Percentiles rank a stretch among this genome's conserved stretches.
Conservation (phyloP, 2,113 vertebrate species). For the Drymodes brunneopygia region DNA sequence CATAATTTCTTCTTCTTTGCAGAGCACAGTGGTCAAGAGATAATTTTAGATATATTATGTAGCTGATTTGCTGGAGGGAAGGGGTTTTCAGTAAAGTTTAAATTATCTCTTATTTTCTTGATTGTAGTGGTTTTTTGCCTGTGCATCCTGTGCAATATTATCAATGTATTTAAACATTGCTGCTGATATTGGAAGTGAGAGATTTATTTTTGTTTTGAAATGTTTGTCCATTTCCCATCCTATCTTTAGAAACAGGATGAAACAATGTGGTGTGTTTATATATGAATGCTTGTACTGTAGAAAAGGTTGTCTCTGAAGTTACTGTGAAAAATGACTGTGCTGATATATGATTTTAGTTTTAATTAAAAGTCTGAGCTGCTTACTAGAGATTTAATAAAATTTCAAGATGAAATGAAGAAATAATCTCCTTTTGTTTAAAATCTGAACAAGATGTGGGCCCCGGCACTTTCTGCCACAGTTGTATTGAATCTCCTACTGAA, state of each 20-base stretch:
- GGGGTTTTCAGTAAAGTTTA: not conserved
- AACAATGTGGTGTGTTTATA: not conserved
- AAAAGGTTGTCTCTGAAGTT: not conserved
- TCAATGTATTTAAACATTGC: not conserved
- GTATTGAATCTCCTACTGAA: not conserved
- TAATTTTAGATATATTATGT: not conserved
- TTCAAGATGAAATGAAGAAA: not conserved
- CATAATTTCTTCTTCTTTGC: not conserved
- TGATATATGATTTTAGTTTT: not conserved
- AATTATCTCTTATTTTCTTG: not conserved
- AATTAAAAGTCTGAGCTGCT: not conserved
- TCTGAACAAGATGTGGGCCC: not conserved
- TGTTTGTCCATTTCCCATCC: not conserved
- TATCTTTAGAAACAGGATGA: not conserved
- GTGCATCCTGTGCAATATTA: not conserved
- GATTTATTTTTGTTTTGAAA: not conserved
- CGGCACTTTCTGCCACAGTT: not conserved
- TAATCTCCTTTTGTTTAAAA: not conserved
- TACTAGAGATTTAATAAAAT: not conserved
- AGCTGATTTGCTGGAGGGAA: not conserved
- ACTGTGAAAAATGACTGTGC: not conserved
- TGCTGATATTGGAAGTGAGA: not conserved
- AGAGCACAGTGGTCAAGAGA: not conserved
- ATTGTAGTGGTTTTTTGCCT: not conserved
- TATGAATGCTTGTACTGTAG: not conserved